A percentile compares a stretch with the other conserved stretches of the same genome.
Evolutionary conservation across 2,797 vertebrate species (phyloP).

Genomic region (Anguilla megastoma): DNA sequence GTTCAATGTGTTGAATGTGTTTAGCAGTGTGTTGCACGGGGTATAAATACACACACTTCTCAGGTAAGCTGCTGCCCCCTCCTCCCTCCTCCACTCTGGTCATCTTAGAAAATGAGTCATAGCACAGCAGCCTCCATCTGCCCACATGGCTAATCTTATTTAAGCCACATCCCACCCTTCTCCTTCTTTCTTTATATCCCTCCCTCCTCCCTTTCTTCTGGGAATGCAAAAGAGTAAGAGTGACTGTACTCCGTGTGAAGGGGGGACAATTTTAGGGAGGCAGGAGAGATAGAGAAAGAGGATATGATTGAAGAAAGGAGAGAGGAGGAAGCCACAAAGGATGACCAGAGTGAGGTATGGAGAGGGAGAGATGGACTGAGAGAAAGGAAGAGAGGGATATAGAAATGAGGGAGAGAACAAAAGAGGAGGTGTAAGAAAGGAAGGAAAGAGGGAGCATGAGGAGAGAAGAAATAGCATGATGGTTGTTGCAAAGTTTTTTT

Average conservation of each 20-base stretch:
- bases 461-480: background rate
- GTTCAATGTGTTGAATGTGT: too few relatives aligned
- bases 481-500: background rate
- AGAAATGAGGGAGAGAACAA: background rate
- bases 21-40: too few relatives aligned
- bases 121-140: background rate
- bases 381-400: background rate
- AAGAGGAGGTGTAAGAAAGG: background rate
- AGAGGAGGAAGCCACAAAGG: background rate
- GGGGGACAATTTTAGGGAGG: background rate
- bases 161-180: background rate
- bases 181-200: background rate
- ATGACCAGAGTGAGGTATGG: background rate
- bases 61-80: background rate
- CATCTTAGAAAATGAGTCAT: conserved; percentile 18
- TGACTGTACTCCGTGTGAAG: background rate
- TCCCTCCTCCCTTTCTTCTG: background rate
- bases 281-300: background rate
- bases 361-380: background rate
- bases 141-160: conserved; percentile 23
- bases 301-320: background rate
- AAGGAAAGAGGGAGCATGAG: background rate
- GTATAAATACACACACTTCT: too few relatives aligned
- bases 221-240: background rate
- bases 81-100: background rate